These are phyloP conservation scores for Pararge aegeria DNA, from an alignment of 1,140 invertebrate species.

Conservation along the genomic window DNA sequence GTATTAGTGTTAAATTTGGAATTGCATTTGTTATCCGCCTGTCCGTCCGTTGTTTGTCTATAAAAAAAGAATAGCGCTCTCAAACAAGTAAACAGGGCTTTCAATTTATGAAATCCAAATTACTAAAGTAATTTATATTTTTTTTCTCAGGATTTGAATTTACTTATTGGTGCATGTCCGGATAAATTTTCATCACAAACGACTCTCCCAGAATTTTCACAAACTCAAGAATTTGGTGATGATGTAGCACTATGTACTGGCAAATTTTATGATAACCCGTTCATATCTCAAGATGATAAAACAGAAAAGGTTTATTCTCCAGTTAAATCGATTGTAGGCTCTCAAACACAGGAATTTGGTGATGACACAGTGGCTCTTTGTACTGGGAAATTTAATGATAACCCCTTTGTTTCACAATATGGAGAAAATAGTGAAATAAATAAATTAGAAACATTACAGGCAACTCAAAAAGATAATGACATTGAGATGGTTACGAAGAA, in stretches of 20 bases:
- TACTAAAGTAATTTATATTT: too few relatives aligned
- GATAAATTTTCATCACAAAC: conserved; percentile 33
- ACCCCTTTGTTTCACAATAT: conserved; percentile 53
- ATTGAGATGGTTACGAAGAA: neutral
- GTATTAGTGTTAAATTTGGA: too few relatives aligned
- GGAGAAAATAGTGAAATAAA: conserved; percentile 12
- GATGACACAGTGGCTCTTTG: conserved; percentile 58
- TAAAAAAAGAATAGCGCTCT: too few relatives aligned
- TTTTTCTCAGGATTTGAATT: conserved; percentile 32
- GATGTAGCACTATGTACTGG: conserved; percentile 63
- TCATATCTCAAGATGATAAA: conserved; percentile 47
- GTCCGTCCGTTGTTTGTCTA: too few relatives aligned
- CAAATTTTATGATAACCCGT: conserved; percentile 67
- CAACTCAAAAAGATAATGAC: neutral
- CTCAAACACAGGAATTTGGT: conserved; percentile 51
- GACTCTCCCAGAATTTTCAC: conserved; percentile 28
- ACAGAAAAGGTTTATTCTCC: conserved; percentile 1
- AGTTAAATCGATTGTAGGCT: conserved; percentile 3
- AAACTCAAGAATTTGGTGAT: conserved; percentile 58
- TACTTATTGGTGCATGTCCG: conserved; percentile 37
- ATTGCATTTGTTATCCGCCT: too few relatives aligned
- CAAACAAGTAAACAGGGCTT: too few relatives aligned
- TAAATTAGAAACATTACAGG: neutral
- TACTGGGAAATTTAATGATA: conserved; percentile 69
- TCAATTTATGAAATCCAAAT: too few relatives aligned